A percentile compares a stretch with the other conserved stretches of the same genome.
Conservation (phyloP, 1,140 invertebrate genomes). For the Pachyrhynchus sulphureomaculatus region DNA sequence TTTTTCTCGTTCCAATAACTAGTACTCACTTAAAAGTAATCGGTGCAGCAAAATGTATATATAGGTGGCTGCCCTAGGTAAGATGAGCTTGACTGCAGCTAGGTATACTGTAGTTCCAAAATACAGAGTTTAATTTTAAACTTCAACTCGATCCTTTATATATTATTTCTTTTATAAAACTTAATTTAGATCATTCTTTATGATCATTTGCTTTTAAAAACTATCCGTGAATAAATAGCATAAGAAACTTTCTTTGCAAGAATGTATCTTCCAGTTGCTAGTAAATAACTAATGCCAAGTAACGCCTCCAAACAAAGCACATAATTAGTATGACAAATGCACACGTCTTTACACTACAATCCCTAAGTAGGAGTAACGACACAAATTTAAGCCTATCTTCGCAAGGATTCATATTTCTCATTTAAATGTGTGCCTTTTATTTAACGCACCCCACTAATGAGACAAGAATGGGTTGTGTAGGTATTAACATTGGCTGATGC, state of each 20-base stretch:
- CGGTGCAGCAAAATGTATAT: too few species aligned
- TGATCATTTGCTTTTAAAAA: too few species aligned
- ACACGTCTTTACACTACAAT: neutral
- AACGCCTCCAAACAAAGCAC: slow-evolving; percentile 1
- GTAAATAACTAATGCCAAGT: neutral
- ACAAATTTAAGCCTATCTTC: neutral
- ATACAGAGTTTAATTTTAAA: too few species aligned
- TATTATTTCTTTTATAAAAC: too few species aligned
- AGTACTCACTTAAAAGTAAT: too few species aligned
- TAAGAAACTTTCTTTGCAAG: neutral
- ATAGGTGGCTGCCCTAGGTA: too few species aligned
- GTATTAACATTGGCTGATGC: neutral
- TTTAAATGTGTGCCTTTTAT: neutral
- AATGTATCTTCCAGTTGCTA: neutral
- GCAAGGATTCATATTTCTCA: neutral
- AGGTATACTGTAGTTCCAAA: too few species aligned
- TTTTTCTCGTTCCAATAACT: too few species aligned
- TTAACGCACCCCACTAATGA: slow-evolving; percentile 12
- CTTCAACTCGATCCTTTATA: too few species aligned
- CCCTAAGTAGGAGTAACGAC: neutral
- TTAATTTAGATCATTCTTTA: too few species aligned
- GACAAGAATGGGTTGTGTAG: slow-evolving; percentile 17
- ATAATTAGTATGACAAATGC: slow-evolving; percentile 1
- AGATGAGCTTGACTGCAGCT: too few species aligned
- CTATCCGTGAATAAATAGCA: too few species aligned